phyloP scores from a whole-genome alignment of 2,888 invertebrate genomes.

The Ichneumon xanthorius region DNA sequence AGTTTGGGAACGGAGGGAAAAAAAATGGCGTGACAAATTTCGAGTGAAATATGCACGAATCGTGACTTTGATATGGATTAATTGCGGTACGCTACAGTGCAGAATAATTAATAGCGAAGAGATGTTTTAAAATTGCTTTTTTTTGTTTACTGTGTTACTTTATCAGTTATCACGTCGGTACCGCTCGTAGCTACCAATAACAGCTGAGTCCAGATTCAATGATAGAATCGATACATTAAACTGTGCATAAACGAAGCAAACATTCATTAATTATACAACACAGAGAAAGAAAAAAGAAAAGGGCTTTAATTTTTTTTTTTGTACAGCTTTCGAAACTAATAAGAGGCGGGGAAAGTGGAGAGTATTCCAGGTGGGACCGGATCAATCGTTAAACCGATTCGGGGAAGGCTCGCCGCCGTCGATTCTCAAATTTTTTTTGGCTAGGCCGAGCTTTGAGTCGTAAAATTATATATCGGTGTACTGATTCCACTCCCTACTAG shows the following conservation, averaged over 20 bases:
- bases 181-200: constrained; percentile 35
- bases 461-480: constrained; percentile 45
- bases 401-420: constrained; percentile 53
- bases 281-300: constrained; percentile 36
- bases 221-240: constrained; percentile 39
- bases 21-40: constrained; percentile 15
- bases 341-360: constrained; percentile 54
- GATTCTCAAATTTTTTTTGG: constrained; percentile 36
- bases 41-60: constrained; percentile 15
- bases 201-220: constrained; percentile 36
- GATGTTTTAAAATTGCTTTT: not conserved
- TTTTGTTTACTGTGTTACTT: not conserved
- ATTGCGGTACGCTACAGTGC: constrained; percentile 28
- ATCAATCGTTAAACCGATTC: constrained; percentile 38
- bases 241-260: constrained; percentile 53
- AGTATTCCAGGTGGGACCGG: constrained; percentile 52
- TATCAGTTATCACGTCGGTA: not conserved
- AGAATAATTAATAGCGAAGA: constrained; percentile 9
- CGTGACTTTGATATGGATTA: constrained; percentile 32
- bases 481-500: constrained; percentile 60
- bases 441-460: constrained; percentile 47
- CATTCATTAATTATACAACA: constrained; percentile 57
- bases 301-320: constrained; percentile 53
- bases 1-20: constrained; percentile 15
- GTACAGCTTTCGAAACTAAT: constrained; percentile 65